These are phyloP conservation scores for Hapalemur alaotrensis DNA, from an alignment of 2,797 vertebrate genomes.

Conservation along the genomic window DNA sequence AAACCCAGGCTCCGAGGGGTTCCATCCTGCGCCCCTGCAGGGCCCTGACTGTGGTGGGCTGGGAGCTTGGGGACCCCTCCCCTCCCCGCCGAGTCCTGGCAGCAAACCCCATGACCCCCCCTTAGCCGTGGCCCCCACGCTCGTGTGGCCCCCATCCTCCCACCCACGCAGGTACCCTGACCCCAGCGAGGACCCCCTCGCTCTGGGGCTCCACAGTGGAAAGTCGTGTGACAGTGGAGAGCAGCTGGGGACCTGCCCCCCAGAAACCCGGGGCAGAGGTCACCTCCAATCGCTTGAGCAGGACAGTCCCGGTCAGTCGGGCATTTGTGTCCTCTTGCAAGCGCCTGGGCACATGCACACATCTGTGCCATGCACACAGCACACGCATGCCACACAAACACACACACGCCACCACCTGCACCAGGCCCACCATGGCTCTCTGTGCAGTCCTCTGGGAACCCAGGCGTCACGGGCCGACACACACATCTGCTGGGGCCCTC, in stretches of 20 bases:
- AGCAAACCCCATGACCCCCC: background rate
- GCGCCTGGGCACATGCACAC: background rate
- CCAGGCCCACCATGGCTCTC: background rate
- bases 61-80: background rate
- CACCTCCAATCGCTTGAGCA: background rate
- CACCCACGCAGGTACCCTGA: background rate
- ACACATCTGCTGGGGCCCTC: background rate
- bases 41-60: background rate
- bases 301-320: accelerated
- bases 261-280: accelerated
- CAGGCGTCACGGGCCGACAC: background rate
- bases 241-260: accelerated
- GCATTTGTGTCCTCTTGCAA: accelerated
- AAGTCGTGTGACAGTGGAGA: background rate
- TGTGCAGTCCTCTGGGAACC: no score
- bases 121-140: background rate
- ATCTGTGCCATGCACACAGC: no score
- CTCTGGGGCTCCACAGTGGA: background rate
- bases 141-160: background rate
- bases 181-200: background rate
- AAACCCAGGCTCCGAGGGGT: background rate
- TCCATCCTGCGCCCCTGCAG: background rate
- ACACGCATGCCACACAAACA: background rate
- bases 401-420: background rate
- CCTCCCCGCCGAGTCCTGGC: background rate